These are phyloP conservation scores for Gila orcuttii DNA, from an alignment of 2,113 vertebrate species.

Conservation along the genomic window DNA sequence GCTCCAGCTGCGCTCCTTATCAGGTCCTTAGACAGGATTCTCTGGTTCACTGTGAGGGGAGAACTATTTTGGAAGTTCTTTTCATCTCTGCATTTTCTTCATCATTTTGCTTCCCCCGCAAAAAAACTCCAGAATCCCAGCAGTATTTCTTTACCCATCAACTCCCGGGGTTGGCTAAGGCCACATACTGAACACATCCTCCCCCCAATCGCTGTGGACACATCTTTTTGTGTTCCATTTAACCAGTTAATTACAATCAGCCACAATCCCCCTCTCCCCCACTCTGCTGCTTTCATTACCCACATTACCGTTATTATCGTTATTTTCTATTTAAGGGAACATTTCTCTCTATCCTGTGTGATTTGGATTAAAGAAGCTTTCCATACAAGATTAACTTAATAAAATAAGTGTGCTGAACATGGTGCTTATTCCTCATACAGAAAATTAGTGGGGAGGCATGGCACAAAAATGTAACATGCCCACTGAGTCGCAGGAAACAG, in stretches of 20 bases:
- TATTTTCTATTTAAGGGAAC: slow-evolving; percentile 78
- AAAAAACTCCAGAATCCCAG: slow-evolving; percentile 44
- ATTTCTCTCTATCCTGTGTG: slow-evolving; percentile 79
- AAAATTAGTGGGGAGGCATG: slow-evolving; percentile 4
- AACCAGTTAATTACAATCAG: slow-evolving; percentile 65
- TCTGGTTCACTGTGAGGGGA: slow-evolving; percentile 64
- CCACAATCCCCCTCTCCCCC: slow-evolving; percentile 49
- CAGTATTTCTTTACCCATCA: slow-evolving; percentile 60
- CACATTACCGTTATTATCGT: slow-evolving; percentile 59
- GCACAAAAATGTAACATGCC: slow-evolving; percentile 36
- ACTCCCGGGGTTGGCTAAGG: slow-evolving; percentile 72
- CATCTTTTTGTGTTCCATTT: slow-evolving; percentile 58
- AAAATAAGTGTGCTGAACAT: slow-evolving; percentile 78
- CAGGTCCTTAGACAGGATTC: slow-evolving; percentile 57
- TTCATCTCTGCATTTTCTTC: slow-evolving; percentile 75
- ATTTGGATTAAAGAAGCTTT: slow-evolving; percentile 90
- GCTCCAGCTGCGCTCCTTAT: slow-evolving; percentile 63
- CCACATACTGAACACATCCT: slow-evolving; percentile 66
- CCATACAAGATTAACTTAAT: slow-evolving; percentile 86
- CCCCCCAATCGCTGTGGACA: slow-evolving; percentile 52
- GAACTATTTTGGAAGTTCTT: slow-evolving; percentile 73
- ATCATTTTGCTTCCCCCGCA: slow-evolving; percentile 69
- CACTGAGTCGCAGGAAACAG: not conserved
- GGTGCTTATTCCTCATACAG: slow-evolving; percentile 75
- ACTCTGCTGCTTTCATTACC: slow-evolving; percentile 40